These are phyloP conservation scores for Benitochromis conjunctus DNA, from an alignment of 2,113 vertebrate species.

Conservation along the genomic window DNA sequence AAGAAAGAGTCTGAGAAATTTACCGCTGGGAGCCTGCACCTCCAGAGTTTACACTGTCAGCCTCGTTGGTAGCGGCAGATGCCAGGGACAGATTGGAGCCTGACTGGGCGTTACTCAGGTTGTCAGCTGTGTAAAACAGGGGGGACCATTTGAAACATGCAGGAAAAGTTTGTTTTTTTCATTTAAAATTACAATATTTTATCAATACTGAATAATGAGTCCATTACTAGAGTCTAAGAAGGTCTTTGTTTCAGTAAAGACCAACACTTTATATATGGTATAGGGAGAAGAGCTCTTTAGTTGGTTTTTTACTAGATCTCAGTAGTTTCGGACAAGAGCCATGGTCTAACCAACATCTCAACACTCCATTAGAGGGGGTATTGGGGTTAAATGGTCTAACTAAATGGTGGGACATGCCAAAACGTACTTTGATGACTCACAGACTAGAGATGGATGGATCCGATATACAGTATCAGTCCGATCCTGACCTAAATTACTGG, in stretches of 20 bases:
- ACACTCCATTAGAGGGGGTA: accelerated
- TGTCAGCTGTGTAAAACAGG: slow-evolving; percentile 74
- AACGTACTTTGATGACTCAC: not conserved
- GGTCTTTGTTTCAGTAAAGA: not conserved
- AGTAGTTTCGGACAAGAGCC: not conserved
- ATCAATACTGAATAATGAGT: not conserved
- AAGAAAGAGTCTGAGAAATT: not conserved
- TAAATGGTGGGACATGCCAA: not conserved
- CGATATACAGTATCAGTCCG: too few species aligned
- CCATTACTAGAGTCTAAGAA: not conserved
- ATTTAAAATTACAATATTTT: not conserved
- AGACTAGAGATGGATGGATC: not conserved
- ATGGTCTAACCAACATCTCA: not conserved
- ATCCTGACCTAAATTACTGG: too few species aligned
- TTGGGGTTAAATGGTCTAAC: not conserved
- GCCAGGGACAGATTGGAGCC: slow-evolving; percentile 94
- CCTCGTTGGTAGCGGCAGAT: slow-evolving; percentile 79
- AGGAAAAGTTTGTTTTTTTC: not conserved
- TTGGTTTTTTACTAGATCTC: not conserved
- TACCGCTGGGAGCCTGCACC: slow-evolving; percentile 88
- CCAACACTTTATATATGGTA: not conserved
- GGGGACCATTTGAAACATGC: not conserved
- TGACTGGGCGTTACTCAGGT: slow-evolving; percentile 86
- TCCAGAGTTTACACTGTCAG: slow-evolving; percentile 89
- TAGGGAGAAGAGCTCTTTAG: not conserved